These are phyloP conservation scores for Maccullochella peelii DNA, from an alignment of 2,113 vertebrate genomes.

Conservation along the genomic window DNA sequence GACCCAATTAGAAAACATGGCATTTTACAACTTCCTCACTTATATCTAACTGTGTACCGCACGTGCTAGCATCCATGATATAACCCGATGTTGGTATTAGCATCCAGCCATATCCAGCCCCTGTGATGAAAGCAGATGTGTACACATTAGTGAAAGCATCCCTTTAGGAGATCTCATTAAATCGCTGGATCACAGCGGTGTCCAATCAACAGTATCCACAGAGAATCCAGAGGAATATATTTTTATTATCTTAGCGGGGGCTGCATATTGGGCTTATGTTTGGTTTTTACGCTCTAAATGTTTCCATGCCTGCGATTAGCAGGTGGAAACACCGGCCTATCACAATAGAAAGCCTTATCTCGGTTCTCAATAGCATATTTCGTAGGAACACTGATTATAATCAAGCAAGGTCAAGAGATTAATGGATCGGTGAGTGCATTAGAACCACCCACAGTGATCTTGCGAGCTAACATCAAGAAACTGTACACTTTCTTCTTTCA, in stretches of 20 bases:
- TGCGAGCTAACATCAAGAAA: neutral
- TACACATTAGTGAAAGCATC: constrained; percentile 70
- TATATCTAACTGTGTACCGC: constrained; percentile 52
- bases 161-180: constrained; percentile 77
- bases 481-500: constrained; percentile 1
- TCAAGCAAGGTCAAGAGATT: constrained; percentile 56
- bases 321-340: constrained; percentile 4
- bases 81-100: constrained; percentile 54
- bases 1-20: constrained; percentile 66
- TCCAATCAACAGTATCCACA: constrained; percentile 72
- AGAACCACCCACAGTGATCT: constrained; percentile 5
- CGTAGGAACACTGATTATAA: constrained; percentile 51
- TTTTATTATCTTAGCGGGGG: constrained; percentile 28
- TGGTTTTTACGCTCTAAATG: constrained; percentile 15
- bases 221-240: constrained; percentile 49
- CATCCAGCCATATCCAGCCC: constrained; percentile 63
- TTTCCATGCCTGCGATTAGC: constrained; percentile 4
- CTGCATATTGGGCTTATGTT: neutral
- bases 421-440: constrained; percentile 48
- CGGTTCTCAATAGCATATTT: constrained; percentile 46
- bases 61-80: constrained; percentile 31
- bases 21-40: constrained; percentile 63
- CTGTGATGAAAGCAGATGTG: constrained; percentile 76
- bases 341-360: constrained; percentile 28
- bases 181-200: constrained; percentile 63